Base-by-base conservation (phyloP, 53 echinoderm and acorn worm genomes). In the Apostichopus leukothele region DNA sequence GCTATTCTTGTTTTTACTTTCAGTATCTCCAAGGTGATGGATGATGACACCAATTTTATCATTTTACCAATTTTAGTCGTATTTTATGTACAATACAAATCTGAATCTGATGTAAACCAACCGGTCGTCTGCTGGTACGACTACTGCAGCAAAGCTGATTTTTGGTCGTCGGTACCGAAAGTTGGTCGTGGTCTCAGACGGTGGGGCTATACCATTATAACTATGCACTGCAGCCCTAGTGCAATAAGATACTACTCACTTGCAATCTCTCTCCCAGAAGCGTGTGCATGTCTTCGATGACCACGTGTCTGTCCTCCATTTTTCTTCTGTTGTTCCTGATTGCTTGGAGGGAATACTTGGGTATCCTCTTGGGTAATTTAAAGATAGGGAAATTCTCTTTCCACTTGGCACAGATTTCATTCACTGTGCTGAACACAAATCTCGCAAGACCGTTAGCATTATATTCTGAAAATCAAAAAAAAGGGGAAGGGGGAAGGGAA, bases 301-400 rank as follows among this genome's bases (percentile, higher is more conserved):
- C 90, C 20, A 99, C 94, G 84, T 99, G 99, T 50, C 93, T 94
- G 87, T 99, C 99, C 61, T 96, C 99, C 99, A 96, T 96, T 73
- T 96, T 93, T 81, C 96, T 90, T 76, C 99, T 89, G 9, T 93
- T 99, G 86, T 99, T 99, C 86, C 94, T 93, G 92, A 99, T 94
- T 53, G 99, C 96, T n/a, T 96, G 81, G 54, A 92, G 88, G 6
- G 96, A 96, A 11, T 92, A 88, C 52, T 78, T 86, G 7, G 93
- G 99, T 20, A 95, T 92, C 8, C 86, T 86, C 3, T 91, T 78
- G 73, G 93, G 93, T 16, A 90, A 50, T 6, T 90, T 73, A 53
- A 96, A 59, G 11, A 88, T 51, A 7, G 99, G 99, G 52, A 94
- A 89, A 66, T 91, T 89, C 3, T 90, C 80, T 89, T 90, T 92